These are phyloP conservation scores for Drosophila eohydei DNA, from an alignment of 2,888 invertebrate species.

Conservation along the genomic window DNA sequence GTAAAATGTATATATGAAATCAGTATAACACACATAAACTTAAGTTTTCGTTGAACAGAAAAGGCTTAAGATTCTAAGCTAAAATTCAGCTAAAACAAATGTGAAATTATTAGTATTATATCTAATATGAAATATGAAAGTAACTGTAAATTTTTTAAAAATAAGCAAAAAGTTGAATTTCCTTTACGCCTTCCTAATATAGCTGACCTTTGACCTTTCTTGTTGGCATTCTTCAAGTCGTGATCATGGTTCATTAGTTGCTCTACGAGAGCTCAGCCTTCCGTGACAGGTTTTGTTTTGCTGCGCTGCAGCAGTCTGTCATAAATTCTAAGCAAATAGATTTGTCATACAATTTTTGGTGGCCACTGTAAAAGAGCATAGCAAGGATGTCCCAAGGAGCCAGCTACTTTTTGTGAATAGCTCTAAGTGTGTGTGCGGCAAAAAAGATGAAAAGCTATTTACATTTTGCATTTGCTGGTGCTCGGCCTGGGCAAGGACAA, in stretches of 20 bases:
- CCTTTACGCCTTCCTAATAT: background rate
- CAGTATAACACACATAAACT: too few relatives aligned
- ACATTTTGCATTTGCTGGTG: slow-evolving; percentile 64
- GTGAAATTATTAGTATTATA: too few relatives aligned
- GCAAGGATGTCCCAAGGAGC: slow-evolving; percentile 26
- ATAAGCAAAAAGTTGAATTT: background rate
- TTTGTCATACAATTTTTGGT: slow-evolving; percentile 65
- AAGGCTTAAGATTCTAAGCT: too few relatives aligned
- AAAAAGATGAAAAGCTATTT: slow-evolving; percentile 71
- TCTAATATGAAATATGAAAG: too few relatives aligned
- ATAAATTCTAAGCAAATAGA: slow-evolving; percentile 71
- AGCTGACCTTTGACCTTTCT: background rate
- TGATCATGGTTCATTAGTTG: slow-evolving; percentile 57
- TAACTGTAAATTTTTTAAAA: too few relatives aligned
- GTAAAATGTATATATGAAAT: too few relatives aligned
- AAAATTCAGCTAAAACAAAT: too few relatives aligned
- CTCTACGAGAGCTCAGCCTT: slow-evolving; percentile 30
- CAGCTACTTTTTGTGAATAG: slow-evolving; percentile 14
- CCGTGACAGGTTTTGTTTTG: slow-evolving; percentile 43
- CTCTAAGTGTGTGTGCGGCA: slow-evolving; percentile 19
- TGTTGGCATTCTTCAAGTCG: background rate
- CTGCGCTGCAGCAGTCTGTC: slow-evolving; percentile 50
- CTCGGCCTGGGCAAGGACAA: slow-evolving; percentile 44
- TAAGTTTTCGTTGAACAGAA: too few relatives aligned
- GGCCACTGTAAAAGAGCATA: slow-evolving; percentile 32